Conservation (phyloP, 1,140 invertebrate genomes). For the Nautilus pompilius region DNA sequence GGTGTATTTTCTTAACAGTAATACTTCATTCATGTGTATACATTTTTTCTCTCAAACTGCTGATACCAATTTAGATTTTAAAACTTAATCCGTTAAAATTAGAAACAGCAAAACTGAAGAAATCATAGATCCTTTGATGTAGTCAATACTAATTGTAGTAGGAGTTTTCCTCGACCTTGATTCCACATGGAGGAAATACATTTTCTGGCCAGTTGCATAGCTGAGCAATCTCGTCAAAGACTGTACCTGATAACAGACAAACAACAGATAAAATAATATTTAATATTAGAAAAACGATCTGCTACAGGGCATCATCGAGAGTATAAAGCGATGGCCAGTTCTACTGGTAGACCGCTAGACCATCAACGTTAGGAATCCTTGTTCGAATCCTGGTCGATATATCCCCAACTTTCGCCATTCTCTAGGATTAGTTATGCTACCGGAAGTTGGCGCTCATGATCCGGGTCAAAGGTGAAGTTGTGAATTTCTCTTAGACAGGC, state of each 20-base stretch:
- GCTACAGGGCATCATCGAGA: background rate
- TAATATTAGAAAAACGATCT: background rate
- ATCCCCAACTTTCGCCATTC: background rate
- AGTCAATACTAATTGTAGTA: no score
- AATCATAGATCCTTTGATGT: no score
- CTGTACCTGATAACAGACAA: background rate
- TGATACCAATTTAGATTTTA: no score
- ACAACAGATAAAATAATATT: background rate
- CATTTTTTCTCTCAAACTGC: no score
- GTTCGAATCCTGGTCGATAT: background rate
- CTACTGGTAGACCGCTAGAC: background rate
- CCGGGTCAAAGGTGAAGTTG: background rate
- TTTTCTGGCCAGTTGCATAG: constrained; percentile 10
- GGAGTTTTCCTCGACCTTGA: background rate
- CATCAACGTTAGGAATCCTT: background rate
- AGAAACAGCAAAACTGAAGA: no score
- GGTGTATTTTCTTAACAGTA: no score
- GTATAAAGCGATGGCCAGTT: background rate
- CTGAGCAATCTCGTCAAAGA: constrained; percentile 11
- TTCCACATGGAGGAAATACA: constrained; percentile 10
- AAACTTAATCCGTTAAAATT: no score
- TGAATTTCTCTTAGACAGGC: background rate
- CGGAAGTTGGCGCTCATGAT: background rate
- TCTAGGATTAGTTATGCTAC: background rate
- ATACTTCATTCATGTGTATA: no score